Evolutionary conservation across 2,888 invertebrate genomes (phyloP), one percentile per base, ranked within the genome.

Genomic region (Lutraria lutraria): DNA sequence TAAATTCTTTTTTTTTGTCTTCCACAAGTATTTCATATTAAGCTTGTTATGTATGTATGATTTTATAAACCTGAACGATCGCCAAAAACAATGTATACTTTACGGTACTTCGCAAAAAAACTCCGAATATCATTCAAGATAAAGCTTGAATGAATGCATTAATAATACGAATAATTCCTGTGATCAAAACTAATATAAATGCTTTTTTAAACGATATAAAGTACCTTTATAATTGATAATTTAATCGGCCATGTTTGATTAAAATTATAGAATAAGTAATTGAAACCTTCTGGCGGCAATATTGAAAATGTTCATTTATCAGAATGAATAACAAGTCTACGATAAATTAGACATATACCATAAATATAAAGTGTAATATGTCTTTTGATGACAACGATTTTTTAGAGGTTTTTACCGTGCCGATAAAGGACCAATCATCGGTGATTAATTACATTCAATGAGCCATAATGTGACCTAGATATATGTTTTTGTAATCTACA

Each of bases 381-480:
- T 34, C 31, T 76, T 76, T 76, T 76, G 76, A 76, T 34, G 76
- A 76, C 76, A 76, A 12, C 76, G 76, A 31, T 76, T 16, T 56
- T 76, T 10, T 25, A 72, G 29, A 6, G 29, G 72, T 72, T 76
- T 76, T 31, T 76, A 76, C 19, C 16, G 16, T 34, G 31, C 31
- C 76, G 34, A 31, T 76, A 19, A 76, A 76, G 76, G 76, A 76
- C 76, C 76, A 76, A 76, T 34, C 76, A 76, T 34, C 29, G 76
- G 19, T 34, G 76, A 76, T 76, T 76, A 31, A 76, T 34, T 3
- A 76, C 16, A 34, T 25, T 31, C 76, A 76, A 19, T 76, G 76
- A 76, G 34, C 34, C 76, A 34, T 76, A 19, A 34, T 34, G 31
- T 76, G 76, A 76, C 76, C 31, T 76, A 76, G 31, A 34, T 76